Evolutionary conservation across 2,888 invertebrate genomes (phyloP).

Genomic region (Idaea biselata): DNA sequence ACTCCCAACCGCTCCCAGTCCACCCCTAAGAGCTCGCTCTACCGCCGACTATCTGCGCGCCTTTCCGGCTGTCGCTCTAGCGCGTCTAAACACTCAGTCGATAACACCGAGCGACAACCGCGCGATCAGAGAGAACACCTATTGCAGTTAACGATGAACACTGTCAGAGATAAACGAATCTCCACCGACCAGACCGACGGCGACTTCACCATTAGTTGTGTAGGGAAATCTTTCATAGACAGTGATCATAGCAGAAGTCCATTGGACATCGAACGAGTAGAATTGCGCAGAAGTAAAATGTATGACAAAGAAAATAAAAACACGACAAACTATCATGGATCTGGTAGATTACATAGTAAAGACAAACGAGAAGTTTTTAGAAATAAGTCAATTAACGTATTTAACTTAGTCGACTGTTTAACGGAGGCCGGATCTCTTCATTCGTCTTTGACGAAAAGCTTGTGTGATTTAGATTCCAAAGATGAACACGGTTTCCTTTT

Average conservation of each 20-base stretch:
- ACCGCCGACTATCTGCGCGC: conserved; percentile 72
- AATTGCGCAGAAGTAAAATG: conserved; percentile 51
- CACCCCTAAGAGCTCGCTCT: conserved; percentile 72
- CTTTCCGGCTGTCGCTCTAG: conserved; percentile 64
- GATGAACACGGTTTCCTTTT: conserved; percentile 61
- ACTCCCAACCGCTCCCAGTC: conserved; percentile 60
- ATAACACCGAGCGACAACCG: conserved; percentile 35
- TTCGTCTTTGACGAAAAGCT: conserved; percentile 71
- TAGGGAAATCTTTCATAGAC: conserved; percentile 57
- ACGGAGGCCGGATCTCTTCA: conserved; percentile 67
- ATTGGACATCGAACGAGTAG: conserved; percentile 45
- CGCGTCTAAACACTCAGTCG: conserved; percentile 40
- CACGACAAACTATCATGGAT: conserved; percentile 46
- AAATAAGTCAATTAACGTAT: conserved; percentile 75
- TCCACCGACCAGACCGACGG: conserved; percentile 51
- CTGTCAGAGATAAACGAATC: conserved; percentile 53
- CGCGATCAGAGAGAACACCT: conserved; percentile 56
- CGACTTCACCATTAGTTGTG: conserved; percentile 57
- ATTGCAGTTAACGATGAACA: conserved; percentile 56
- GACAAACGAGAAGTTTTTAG: conserved; percentile 75
- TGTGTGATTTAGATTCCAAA: conserved; percentile 71
- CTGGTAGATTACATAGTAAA: conserved; percentile 51
- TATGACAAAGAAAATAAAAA: conserved; percentile 69
- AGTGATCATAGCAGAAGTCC: conserved; percentile 43
- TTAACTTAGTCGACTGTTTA: conserved; percentile 72